Percentiles rank a stretch among this genome's conserved stretches.
These are phyloP conservation scores for Aulostomus chinensis DNA, from an alignment of 2,797 vertebrate species.

Conservation along the genomic window DNA sequence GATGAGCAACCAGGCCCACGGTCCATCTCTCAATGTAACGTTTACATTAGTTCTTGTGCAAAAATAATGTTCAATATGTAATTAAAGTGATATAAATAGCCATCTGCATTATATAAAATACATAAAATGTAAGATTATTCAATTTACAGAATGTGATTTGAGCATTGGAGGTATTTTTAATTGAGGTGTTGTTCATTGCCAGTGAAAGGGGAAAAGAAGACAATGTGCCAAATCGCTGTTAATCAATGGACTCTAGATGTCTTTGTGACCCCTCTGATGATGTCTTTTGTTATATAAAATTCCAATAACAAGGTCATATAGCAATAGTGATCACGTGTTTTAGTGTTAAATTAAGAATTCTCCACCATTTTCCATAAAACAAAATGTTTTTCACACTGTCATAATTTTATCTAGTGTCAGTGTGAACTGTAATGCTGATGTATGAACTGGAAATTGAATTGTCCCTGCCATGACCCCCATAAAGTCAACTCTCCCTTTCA, in stretches of 20 bases:
- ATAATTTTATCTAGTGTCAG: conserved; percentile 37
- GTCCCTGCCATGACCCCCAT: conserved; percentile 18
- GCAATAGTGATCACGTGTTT: conserved; percentile 52
- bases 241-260: conserved; percentile 29
- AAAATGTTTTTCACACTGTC: conserved; percentile 32
- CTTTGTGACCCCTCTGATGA: conserved; percentile 31
- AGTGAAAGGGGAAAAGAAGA: no score
- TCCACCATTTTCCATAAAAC: conserved; percentile 28
- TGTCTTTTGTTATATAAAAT: conserved; percentile 33
- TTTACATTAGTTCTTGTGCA: conserved; percentile 50
- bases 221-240: no score
- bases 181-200: no score
- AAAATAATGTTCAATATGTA: conserved; percentile 51
- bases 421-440: conserved; percentile 46
- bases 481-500: no score
- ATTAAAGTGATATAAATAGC: conserved; percentile 65
- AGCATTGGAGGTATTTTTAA: no score
- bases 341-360: conserved; percentile 49
- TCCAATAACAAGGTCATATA: conserved; percentile 35
- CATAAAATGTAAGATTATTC: conserved; percentile 28
- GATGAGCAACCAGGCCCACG: no score
- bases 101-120: conserved; percentile 44
- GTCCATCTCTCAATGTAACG: no score
- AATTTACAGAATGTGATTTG: conserved; percentile 41
- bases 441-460: conserved; percentile 47